A percentile compares a stretch with the other conserved stretches of the same genome.
phyloP scores from a whole-genome alignment of 2,113 vertebrate genomes.

The Chaetura pelagica region DNA sequence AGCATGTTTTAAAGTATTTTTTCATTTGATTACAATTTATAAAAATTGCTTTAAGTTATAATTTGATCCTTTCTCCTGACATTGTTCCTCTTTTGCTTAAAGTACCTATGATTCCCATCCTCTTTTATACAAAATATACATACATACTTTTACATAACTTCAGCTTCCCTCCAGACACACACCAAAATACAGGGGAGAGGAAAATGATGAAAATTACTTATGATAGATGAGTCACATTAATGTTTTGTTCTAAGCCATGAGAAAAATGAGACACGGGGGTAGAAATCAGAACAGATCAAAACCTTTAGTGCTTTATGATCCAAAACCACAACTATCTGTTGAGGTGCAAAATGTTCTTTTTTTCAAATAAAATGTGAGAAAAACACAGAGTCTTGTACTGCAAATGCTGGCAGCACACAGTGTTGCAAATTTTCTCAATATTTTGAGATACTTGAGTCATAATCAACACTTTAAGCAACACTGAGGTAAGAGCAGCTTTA shows the following conservation, averaged over 20 bases:
- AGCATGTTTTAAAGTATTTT: not conserved
- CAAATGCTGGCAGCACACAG: slow-evolving; percentile 49
- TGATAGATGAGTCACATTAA: slow-evolving; percentile 63
- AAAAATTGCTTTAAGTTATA: not conserved
- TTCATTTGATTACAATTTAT: not conserved
- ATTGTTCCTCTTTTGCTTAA: not conserved
- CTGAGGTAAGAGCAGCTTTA: slow-evolving; percentile 1
- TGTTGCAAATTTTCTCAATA: slow-evolving; percentile 42
- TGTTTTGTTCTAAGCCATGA: slow-evolving; percentile 40
- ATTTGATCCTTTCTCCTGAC: not conserved
- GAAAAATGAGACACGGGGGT: slow-evolving; percentile 39
- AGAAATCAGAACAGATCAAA: slow-evolving; percentile 44
- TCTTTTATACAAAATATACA: not conserved
- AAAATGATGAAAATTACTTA: slow-evolving; percentile 55
- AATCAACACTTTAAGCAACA: slow-evolving; percentile 34
- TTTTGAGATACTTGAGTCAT: slow-evolving; percentile 37
- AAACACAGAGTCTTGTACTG: slow-evolving; percentile 18
- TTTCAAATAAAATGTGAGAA: slow-evolving; percentile 46
- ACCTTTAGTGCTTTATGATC: not conserved
- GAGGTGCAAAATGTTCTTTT: slow-evolving; percentile 70
- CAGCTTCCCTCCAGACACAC: not conserved
- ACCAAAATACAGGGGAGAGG: not conserved
- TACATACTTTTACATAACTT: slow-evolving; percentile 6
- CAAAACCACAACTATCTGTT: slow-evolving; percentile 53
- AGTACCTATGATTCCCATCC: not conserved